Base-by-base conservation (phyloP, 1,140 invertebrate species). In the Drosophila obscura region DNA sequence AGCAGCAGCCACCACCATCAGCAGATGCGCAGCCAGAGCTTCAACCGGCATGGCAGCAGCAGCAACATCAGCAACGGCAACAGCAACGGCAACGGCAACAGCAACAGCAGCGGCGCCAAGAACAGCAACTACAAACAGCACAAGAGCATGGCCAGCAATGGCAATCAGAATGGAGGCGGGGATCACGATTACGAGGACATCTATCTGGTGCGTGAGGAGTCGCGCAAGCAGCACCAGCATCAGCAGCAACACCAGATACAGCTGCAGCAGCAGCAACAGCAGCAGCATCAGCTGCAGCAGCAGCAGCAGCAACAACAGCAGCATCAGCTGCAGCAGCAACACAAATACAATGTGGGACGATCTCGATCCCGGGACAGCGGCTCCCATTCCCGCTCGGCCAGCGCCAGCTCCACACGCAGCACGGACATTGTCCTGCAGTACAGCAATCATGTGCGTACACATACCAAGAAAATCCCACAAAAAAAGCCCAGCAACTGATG, bases 121-220 rank as follows among this genome's bases (percentile, higher is more conserved):
- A 51, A 41, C 43, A 82, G 62, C 45, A 59, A 64, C 46, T 74
- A 79, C 45, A 82, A 80, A 31, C 62, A 46, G 15, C 69, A 74
- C 44, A 80, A 80, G 46, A 82, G 56, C 4, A 44, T 64, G 22
- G 71, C 63, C 19, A 45, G 62, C 31, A 56, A 26, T 35, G 68
- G 49, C 51, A 69, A 68, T 64, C 50, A 55, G 58, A 69, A 60
- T 24, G 75, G 66, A 5, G 65, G 69, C 4, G 83, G 77, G 2
- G 94, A 95, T 64, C 94, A 96, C 62, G 95, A 96, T 78, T 96
- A 96, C 77, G 95, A 96, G 90, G 95, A 96, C 63, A 96, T 96
- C 45, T 96, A 96, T 85, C 77, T 94, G 74, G 93, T 95, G 8
- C 92, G 94, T 28, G 94, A 95, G 46, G 94, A 95, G 64, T 93